Evolutionary conservation across 2,797 vertebrate species (phyloP), one percentile per base, ranked within the genome.

Genomic region (Pseudochirops cupreus): DNA sequence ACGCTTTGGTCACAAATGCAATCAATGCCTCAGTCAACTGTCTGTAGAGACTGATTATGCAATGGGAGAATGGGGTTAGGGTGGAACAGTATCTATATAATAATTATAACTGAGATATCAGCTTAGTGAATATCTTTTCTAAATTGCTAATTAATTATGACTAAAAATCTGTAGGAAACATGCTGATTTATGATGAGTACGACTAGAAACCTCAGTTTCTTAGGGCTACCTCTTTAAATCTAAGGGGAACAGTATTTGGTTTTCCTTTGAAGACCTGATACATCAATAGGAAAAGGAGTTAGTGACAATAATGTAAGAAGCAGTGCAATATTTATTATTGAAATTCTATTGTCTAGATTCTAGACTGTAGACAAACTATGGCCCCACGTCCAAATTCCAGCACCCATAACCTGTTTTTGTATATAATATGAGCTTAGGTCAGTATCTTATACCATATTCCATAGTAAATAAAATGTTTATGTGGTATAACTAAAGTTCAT

Each of bases 181-280:
- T 46, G 18, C n/a, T 82, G n/a, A n/a, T 18, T 39, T 74, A 74
- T 4, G n/a, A 82, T 18, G 18, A 18, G n/a, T 82, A 39, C 0
- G 18, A 21, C 7, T 39, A 39, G 18, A 82, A 82, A 39, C n/a
- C 67, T 46, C 18, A 39, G 7, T 39, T 82, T 29, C n/a, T 46
- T 18, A 82, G 67, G 2, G 6, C 21, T 39, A 39, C 33, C 18
- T 7, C 67, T 39, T 39, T 21, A 82, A 82, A 24, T 0, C 6
- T 67, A 67, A 67, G 13, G 33, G 62, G 33, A 67, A n/a, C 16
- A n/a, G 31, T 18, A 16, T 67, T 67, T 33, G 5, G 33, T 46
- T 82, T 39, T 46, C 18, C 2, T 39, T 46, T 46, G n/a, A 74
- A 2, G 5, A 3, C 21, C 16, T 3, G 0, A 39, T 5, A 0